Base-by-base conservation (phyloP, 2,888 invertebrate species). In the Neoitamus cyanurus region DNA sequence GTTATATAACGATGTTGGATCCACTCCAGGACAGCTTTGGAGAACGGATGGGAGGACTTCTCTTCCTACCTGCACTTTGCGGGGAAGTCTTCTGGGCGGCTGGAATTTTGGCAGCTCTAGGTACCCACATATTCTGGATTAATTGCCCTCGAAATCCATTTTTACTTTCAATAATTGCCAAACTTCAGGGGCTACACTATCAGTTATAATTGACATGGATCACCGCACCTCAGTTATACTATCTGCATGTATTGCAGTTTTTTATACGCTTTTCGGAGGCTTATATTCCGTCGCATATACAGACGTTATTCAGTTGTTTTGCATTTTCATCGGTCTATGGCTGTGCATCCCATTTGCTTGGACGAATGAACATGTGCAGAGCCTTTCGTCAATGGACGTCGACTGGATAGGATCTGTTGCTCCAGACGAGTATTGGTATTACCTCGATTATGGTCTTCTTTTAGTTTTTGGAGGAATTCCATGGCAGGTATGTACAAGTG, bases 61-160 rank as follows among this genome's bases (percentile, higher is more conserved):
- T 99, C 87, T 99, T 98, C 92, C 92, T 99, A 88, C 99, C 99
- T 2, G 99, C 99, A 0, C 94, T 99, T 1, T 97, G 98, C 89
- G 99, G 99, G 6, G 99, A 99, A 92, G 97, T 98, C 4, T 99
- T 99, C 92, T 99, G 99, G 99, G 98, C 99, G 0, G 99, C 99
- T 0, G 99, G 99, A 83, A 99, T 99, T 88, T 93, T 99, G 83
- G 98, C 99, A 0, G 99, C 99, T 5, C 93, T 99, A 68, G 98
- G 96, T 96, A 88, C n/a, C n/a, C n/a, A n/a, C n/a, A n/a, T 5
- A 42, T 15, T 58, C 25, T 9, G 9, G 20, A 15, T 25, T 2
- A 58, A 20, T 58, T 58, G 20, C 2, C 2, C 20, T 25, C 0
- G 20, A 58, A 58, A 70, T 3, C n/a, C 31, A 37, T 28, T 68